Evolutionary conservation across 2,113 vertebrate species (phyloP), one percentile per base, ranked within the genome.

Genomic region (Chaetops frenatus): DNA sequence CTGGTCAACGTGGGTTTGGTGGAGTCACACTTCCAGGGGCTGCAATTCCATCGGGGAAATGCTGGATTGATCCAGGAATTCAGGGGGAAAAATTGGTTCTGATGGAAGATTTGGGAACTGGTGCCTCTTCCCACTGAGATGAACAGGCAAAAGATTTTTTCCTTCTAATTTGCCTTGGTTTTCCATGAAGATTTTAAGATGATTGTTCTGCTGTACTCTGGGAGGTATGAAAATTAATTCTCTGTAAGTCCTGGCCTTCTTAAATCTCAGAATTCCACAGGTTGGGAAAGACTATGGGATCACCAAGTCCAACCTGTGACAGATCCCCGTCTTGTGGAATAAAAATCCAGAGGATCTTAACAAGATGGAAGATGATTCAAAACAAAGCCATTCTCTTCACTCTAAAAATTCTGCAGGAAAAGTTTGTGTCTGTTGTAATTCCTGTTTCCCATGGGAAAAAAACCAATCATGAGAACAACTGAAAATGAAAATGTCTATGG

Each of bases 291-390:
- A 29, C 7, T 53, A 21, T 38, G 9, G 27, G 25, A 44, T 61
- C 47, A 53, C 9, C 0, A 1, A 65, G 20, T 16, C 29, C 42
- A 48, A 40, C 29, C 29, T 40, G 12, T 19, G 35, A 15, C 24
- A 0, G 0, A 50, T 17, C 16, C 25, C 7, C 8, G 9, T 21
- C 13, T 36, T 21, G 20, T 27, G 28, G 33, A 62, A 28, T 22
- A 54, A 45, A 83, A 54, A 45, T 54, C 67, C 48, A 31, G 35
- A 60, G 47, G 48, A 58, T 54, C 22, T 4, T 40, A 56, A 47
- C 23, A 36, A 35, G n/a, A 16, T 21, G 35, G 14, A 24, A 47
- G 13, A 1, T 65, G 14, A 27, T 74, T 36, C 31, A 57, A 69
- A 44, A n/a, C 8, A 40, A 57, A 85, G 17, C 12, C 9, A 6